A percentile compares a stretch with the other conserved stretches of the same genome.
Evolutionary conservation across 2,113 vertebrate genomes (phyloP).

Genomic region (Ciconia boyciana): DNA sequence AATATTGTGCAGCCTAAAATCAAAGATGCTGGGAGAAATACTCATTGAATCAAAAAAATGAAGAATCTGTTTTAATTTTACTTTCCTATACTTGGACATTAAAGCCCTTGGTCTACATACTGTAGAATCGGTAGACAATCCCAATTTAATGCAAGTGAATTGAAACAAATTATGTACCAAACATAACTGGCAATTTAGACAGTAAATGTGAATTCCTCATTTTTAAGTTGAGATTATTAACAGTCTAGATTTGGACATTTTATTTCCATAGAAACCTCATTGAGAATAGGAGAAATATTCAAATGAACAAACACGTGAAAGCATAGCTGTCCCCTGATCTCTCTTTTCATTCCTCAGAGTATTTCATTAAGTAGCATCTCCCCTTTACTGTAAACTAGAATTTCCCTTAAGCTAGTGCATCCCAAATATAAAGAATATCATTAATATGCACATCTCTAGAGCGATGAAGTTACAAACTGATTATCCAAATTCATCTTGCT

Average conservation of each 20-base stretch:
- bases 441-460: neutral
- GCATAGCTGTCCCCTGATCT: neutral
- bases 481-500: neutral
- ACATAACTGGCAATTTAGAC: neutral
- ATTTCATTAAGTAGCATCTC: neutral
- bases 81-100: neutral
- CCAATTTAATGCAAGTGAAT: neutral
- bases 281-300: neutral
- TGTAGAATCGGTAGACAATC: neutral
- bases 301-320: neutral
- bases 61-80: neutral
- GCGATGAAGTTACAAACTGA: neutral
- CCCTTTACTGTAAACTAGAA: neutral
- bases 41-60: neutral
- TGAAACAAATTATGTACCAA: neutral
- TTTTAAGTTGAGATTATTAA: neutral
- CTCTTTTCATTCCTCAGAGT: neutral
- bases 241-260: neutral
- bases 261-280: neutral
- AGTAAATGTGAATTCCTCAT: neutral
- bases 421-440: neutral
- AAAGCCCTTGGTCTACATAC: neutral
- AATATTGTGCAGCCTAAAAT: neutral
- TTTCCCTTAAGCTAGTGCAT: neutral
- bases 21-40: neutral